A percentile compares a stretch with the other conserved stretches of the same genome.
Evolutionary conservation across 2,888 invertebrate species (phyloP).

Genomic region (Scaptomyza tumidula): DNA sequence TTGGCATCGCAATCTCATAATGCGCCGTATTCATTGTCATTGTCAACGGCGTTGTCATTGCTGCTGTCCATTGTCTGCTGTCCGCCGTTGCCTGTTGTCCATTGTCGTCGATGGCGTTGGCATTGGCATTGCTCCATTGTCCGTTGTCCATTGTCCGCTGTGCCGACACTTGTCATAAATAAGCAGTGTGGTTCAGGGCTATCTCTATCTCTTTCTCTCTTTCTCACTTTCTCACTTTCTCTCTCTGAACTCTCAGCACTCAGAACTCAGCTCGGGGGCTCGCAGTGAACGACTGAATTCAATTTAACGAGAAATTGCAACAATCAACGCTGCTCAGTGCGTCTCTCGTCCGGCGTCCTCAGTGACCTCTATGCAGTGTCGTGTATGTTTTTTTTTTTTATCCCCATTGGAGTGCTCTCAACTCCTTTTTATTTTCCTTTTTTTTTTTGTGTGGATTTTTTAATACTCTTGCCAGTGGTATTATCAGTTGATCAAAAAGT

Average conservation of each 20-base stretch:
- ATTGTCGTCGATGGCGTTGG: not conserved
- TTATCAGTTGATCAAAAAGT: not conserved
- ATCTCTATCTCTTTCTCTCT: conserved; percentile 7
- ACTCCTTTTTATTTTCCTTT: not conserved
- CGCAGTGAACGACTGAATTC: conserved; percentile 72
- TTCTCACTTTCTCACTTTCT: conserved; percentile 6
- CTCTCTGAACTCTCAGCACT: conserved; percentile 14
- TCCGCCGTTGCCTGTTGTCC: conserved; percentile 2
- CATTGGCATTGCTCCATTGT: conserved; percentile 9
- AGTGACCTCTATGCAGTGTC: conserved; percentile 6
- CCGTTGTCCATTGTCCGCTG: conserved; percentile 9
- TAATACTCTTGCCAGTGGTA: conserved; percentile 7
- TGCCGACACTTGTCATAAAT: conserved; percentile 61
- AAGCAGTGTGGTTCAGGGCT: conserved; percentile 42
- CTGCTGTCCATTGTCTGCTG: conserved; percentile 25
- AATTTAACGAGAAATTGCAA: conserved; percentile 80
- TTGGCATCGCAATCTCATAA: conserved; percentile 61
- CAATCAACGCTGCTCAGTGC: conserved; percentile 68
- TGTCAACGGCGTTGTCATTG: conserved; percentile 46
- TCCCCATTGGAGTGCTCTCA: conserved; percentile 18
- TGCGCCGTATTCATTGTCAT: conserved; percentile 63
- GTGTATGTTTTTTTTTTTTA: conserved; percentile 13
- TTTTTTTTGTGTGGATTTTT: not conserved
- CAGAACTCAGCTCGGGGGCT: conserved; percentile 23
- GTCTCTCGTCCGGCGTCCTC: conserved; percentile 20